Conservation (phyloP, 2,797 vertebrate genomes). For the Nothura maculosa region DNA sequence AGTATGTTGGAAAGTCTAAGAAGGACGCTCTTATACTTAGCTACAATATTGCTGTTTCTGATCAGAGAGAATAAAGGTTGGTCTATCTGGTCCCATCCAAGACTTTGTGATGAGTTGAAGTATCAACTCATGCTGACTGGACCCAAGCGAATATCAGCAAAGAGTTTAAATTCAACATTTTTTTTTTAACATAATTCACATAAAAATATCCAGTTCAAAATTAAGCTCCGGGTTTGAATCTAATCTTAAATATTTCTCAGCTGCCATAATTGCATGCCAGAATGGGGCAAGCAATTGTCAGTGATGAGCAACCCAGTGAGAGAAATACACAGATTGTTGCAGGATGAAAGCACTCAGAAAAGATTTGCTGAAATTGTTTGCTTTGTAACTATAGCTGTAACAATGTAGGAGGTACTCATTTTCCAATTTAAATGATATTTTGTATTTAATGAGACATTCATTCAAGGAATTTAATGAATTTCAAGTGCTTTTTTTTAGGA, state of each 20-base stretch:
- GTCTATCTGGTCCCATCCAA: not conserved
- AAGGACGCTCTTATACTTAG: not conserved
- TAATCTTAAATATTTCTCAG: not conserved
- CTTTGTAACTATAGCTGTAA: constrained; percentile 43
- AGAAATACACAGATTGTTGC: not conserved
- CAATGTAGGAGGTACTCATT: constrained; percentile 53
- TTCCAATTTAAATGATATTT: constrained; percentile 58
- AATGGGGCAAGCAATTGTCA: constrained; percentile 9
- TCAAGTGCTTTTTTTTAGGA: constrained; percentile 46
- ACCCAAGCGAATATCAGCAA: not conserved
- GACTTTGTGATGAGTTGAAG: not conserved
- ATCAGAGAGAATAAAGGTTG: not conserved
- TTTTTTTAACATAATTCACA: not conserved
- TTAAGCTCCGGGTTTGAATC: not conserved
- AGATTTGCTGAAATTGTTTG: constrained; percentile 35
- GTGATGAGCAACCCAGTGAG: not conserved
- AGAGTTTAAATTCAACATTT: not conserved
- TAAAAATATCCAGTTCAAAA: not conserved
- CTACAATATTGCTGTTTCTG: not conserved
- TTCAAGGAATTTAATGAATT: constrained; percentile 48
- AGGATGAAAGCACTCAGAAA: not conserved
- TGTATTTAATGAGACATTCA: constrained; percentile 46
- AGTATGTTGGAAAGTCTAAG: not conserved
- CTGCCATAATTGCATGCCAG: not conserved
- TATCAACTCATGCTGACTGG: not conserved